A percentile compares a stretch with the other conserved stretches of the same genome.
These are phyloP conservation scores for Caenorhabditis panamensis DNA, from an alignment of 2,888 invertebrate genomes.

Conservation along the genomic window DNA sequence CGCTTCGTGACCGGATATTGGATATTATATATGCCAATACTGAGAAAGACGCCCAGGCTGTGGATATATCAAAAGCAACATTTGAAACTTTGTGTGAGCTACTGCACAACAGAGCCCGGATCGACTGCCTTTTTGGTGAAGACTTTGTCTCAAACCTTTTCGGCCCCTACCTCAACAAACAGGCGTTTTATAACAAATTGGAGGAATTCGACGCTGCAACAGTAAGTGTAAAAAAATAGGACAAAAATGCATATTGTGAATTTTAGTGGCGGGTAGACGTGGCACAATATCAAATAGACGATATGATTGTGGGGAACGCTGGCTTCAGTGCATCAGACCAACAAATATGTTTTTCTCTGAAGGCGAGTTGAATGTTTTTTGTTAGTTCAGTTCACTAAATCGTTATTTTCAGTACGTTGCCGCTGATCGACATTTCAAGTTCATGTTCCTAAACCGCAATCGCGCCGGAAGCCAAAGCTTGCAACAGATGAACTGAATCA, in stretches of 20 bases:
- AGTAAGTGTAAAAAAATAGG: background rate
- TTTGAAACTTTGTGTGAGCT: background rate
- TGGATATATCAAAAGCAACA: slow-evolving; percentile 6
- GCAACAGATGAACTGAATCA: background rate
- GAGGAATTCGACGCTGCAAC: background rate
- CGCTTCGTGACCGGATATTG: slow-evolving; percentile 1
- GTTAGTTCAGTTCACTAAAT: no score
- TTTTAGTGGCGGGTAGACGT: slow-evolving; percentile 10
- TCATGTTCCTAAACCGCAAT: background rate
- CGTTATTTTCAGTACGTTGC: background rate
- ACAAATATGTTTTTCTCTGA: background rate
- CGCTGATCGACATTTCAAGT: background rate
- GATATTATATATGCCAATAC: background rate
- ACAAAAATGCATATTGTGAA: background rate
- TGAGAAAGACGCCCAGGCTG: background rate
- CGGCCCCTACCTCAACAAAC: background rate
- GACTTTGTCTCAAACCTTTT: background rate
- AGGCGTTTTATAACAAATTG: background rate
- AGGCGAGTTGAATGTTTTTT: background rate
- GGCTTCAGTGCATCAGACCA: background rate
- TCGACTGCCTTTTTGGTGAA: background rate
- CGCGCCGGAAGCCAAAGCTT: no score
- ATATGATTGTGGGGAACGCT: background rate
- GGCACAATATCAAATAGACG: background rate
- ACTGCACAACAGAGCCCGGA: background rate